Conservation (phyloP, 2,888 invertebrate genomes). For the Amphipyra tragopoginis region DNA sequence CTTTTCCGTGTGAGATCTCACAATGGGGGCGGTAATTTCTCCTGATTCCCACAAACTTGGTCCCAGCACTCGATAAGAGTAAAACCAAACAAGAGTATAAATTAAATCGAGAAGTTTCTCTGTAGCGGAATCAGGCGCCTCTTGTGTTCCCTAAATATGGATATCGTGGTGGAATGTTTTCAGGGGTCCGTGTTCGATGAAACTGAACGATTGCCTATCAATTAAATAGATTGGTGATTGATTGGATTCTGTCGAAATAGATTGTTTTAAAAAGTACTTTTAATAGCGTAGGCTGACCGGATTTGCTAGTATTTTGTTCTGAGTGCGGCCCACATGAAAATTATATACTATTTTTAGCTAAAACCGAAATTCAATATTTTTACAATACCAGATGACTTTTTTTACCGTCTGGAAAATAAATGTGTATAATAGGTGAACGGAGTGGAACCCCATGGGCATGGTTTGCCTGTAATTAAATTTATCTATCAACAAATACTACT, state of each 20-base stretch:
- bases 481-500: no score
- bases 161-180: constrained; percentile 70
- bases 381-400: no score
- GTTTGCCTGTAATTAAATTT: no score
- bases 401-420: no score
- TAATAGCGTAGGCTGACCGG: neutral
- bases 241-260: neutral
- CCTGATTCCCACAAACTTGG: constrained; percentile 58
- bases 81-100: constrained; percentile 85
- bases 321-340: neutral
- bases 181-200: constrained; percentile 48
- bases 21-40: constrained; percentile 64
- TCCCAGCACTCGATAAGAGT: constrained; percentile 73
- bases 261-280: neutral
- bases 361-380: no score
- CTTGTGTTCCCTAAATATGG: constrained; percentile 79
- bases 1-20: constrained; percentile 62
- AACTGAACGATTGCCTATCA: neutral
- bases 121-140: constrained; percentile 79
- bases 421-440: no score
- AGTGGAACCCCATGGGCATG: no score
- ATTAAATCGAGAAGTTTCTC: constrained; percentile 85
- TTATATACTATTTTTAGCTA: neutral
- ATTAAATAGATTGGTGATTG: neutral
- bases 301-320: neutral